Conservation (phyloP, 2,113 vertebrate genomes). For the Hemibagrus wyckioides region DNA sequence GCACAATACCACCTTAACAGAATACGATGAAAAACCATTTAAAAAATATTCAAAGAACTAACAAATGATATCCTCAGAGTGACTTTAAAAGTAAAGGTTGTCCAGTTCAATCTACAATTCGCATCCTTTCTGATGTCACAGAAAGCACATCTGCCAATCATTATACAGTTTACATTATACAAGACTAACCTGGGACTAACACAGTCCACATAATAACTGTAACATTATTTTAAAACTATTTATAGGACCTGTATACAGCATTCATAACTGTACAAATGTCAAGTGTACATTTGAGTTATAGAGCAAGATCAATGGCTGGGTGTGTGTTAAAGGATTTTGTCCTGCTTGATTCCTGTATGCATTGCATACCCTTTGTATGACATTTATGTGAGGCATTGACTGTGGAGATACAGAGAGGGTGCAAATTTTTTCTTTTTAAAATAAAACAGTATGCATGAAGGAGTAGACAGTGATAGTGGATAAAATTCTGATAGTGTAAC, state of each 20-base stretch:
- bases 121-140: not conserved
- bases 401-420: not conserved
- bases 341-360: not conserved
- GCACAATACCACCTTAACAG: not conserved
- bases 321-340: not conserved
- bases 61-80: not conserved
- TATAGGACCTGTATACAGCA: not conserved
- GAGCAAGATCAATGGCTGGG: not conserved
- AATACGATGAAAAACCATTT: not conserved
- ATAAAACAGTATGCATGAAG: conserved; percentile 5
- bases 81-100: not conserved
- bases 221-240: not conserved
- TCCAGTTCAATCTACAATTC: not conserved
- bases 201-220: not conserved
- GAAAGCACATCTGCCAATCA: not conserved
- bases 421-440: not conserved
- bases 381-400: not conserved
- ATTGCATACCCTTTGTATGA: conserved; percentile 16
- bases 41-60: not conserved
- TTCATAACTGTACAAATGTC: not conserved
- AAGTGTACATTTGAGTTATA: not conserved
- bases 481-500: conserved; percentile 7
- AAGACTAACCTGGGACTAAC: not conserved
- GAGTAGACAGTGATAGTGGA: conserved; percentile 18
- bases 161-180: not conserved